Base-by-base conservation (phyloP, 2,113 vertebrate genomes). In the Ia io region DNA sequence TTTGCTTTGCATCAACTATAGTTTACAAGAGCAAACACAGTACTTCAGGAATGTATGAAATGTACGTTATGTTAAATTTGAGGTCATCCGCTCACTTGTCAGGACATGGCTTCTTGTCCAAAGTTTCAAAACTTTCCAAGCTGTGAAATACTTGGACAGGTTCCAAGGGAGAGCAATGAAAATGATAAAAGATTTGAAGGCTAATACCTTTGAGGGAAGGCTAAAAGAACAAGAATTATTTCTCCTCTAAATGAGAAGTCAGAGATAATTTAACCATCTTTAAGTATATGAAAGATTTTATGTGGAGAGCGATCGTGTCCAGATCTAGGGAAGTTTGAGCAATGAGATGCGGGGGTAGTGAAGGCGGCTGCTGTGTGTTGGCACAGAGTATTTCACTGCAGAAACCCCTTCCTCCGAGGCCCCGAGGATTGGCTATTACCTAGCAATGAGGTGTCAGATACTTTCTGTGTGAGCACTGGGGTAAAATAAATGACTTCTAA, bases 171-270 rank as follows among this genome's bases (percentile, higher is more conserved):
- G 85, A 95, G 94, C 96, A 94, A 97, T 97, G 96, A 95, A 97
- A 95, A 77, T 97, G 96, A 97, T 97, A 95, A 97, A 97, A 90
- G 95, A 96, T 95, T 88, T 86, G 94, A 97, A 95, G 87, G 73
- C 94, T 96, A 80, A 96, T 95, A 96, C 95, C 94, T 97, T 91
- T 95, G 95, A 97, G 95, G 79, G 83, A 95, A 97, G 86, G 53
- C 88, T 79, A 65, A 95, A 96, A 83, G 96, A 94, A 95, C 88
- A 97, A 92, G 96, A 97, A 95, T 97, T 97, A 97, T 97, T 96
- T 97, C 97, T 97, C 95, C 82, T 92, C 74, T 95, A 92, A 97
- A 95, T 95, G 90, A 97, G 93, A 94, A 97, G 95, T 94, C 91
- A 93, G 95, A 95, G 95, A 86, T 97, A 95, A 97, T 96, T 97